A percentile compares a stretch with the other conserved stretches of the same genome.
Evolutionary conservation across 2,888 invertebrate genomes (phyloP).

Genomic region (Auanema sp.): DNA sequence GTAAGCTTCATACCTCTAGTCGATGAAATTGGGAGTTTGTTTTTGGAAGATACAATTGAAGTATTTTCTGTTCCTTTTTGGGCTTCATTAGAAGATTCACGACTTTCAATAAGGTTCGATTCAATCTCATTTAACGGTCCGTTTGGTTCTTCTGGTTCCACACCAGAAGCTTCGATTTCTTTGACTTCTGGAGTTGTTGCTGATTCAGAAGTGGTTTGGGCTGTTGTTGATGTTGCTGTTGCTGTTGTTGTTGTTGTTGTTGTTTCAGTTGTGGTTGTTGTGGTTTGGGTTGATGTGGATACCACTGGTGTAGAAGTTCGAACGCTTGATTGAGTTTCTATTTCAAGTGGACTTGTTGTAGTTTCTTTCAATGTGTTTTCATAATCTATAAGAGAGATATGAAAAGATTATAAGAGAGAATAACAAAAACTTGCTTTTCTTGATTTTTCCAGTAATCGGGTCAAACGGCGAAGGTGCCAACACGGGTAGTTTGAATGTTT

Average conservation of each 20-base stretch:
- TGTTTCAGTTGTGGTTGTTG: slow-evolving; percentile 1
- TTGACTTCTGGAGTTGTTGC: slow-evolving; percentile 9
- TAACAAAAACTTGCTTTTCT: too few species aligned
- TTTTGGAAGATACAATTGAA: neutral
- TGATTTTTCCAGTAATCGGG: too few species aligned
- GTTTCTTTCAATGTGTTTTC: slow-evolving; percentile 2
- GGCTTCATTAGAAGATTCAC: neutral
- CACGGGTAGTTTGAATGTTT: neutral
- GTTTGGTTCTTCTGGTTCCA: neutral
- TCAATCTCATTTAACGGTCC: neutral
- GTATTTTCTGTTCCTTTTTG: neutral
- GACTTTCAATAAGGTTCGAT: neutral
- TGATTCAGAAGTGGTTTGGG: slow-evolving; percentile 10
- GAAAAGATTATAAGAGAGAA: too few species aligned
- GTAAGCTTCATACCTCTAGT: slow-evolving; percentile 8
- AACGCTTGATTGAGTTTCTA: neutral
- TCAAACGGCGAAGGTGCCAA: too few species aligned
- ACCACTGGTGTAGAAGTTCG: slow-evolving; percentile 6
- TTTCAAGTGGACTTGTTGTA: neutral
- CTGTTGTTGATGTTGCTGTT: neutral
- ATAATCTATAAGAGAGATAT: neutral
- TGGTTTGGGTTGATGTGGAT: neutral
- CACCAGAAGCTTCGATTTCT: neutral
- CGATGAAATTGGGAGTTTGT: slow-evolving; percentile 5
- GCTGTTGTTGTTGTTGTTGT: neutral